phyloP scores from a whole-genome alignment of 2,888 invertebrate species.

The Trisateles emortualis region DNA sequence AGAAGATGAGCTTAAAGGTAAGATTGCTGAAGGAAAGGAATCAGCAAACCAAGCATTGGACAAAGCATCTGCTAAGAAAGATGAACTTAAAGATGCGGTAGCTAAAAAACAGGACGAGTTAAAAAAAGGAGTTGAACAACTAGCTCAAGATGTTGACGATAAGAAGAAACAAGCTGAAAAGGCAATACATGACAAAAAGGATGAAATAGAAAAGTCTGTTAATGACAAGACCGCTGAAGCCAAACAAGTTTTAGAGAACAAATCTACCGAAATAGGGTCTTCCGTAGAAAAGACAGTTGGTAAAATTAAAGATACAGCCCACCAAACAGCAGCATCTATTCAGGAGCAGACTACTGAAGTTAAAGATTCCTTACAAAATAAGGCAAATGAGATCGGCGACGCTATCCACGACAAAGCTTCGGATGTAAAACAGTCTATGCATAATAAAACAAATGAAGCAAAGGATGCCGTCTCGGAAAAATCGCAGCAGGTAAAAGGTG shows the following conservation, averaged over 20 bases:
- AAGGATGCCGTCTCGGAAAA: constrained; percentile 50
- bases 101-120: constrained; percentile 65
- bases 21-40: constrained; percentile 72
- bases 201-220: constrained; percentile 56
- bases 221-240: constrained; percentile 54
- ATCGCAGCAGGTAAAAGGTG: constrained; percentile 50
- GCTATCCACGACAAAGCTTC: constrained; percentile 50
- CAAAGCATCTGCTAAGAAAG: constrained; percentile 69
- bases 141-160: constrained; percentile 53
- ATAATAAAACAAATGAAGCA: constrained; percentile 52
- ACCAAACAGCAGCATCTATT: constrained; percentile 43
- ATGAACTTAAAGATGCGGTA: constrained; percentile 63
- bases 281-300: constrained; percentile 55
- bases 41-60: constrained; percentile 67
- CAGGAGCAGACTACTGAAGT: constrained; percentile 45
- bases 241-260: constrained; percentile 48
- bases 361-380: constrained; percentile 41
- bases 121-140: constrained; percentile 52
- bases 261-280: constrained; percentile 51
- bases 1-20: constrained; percentile 74
- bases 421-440: constrained; percentile 44
- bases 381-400: constrained; percentile 47
- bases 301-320: constrained; percentile 54
- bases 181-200: constrained; percentile 51
- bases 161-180: constrained; percentile 60